A percentile compares a stretch with the other conserved stretches of the same genome.
Conservation (phyloP, 2,797 vertebrate species). For the Micrastur ruficollis region DNA sequence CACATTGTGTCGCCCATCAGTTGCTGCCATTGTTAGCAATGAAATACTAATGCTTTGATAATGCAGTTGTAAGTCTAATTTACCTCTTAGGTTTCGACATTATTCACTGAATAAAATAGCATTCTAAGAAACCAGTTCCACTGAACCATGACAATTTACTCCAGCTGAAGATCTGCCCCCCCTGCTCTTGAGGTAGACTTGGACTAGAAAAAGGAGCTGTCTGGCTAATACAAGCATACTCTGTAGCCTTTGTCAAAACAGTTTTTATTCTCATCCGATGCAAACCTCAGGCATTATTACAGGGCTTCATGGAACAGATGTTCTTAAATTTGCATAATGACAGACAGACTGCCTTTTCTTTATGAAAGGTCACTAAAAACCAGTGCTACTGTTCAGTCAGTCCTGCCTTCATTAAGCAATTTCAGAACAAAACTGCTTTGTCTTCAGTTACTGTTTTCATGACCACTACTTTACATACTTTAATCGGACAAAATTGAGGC, state of each 20-base stretch:
- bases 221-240: neutral
- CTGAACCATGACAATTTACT: neutral
- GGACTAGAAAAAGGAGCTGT: conserved; percentile 1
- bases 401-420: conserved; percentile 29
- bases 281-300: conserved; percentile 46
- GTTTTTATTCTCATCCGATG: conserved; percentile 6
- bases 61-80: neutral
- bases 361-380: conserved; percentile 49
- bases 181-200: neutral
- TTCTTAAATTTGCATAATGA: conserved; percentile 55
- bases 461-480: conserved; percentile 31
- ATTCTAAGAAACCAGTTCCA: conserved; percentile 13
- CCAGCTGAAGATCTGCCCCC: neutral
- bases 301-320: conserved; percentile 47
- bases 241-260: conserved; percentile 51
- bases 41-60: neutral
- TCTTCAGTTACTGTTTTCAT: conserved; percentile 36
- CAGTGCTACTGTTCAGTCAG: conserved; percentile 42
- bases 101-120: neutral
- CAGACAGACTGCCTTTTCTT: conserved; percentile 46
- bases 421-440: conserved; percentile 59
- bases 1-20: neutral
- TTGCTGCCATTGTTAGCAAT: neutral
- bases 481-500: neutral
- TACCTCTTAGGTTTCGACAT: neutral